Evolutionary conservation across 2,888 invertebrate species (phyloP), one percentile per base, ranked within the genome.

Genomic region (Operophtera brumata): DNA sequence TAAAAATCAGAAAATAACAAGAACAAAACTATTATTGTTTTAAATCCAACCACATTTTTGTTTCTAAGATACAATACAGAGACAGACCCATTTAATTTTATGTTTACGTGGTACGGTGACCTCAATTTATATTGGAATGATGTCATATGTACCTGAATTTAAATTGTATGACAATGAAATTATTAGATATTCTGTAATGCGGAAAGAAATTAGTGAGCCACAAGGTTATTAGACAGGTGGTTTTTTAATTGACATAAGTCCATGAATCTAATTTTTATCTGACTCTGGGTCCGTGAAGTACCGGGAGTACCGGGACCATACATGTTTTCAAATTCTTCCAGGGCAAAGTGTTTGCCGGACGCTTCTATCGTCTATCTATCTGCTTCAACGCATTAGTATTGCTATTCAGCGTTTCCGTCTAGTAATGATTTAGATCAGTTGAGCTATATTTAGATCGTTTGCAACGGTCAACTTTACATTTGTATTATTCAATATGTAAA

Each of bases 71-170:
- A 34, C 11, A 20, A 20, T 20, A 20, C 20, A 6, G 28, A 20
- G 2, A 20, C 20, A 6, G 28, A 5, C 8, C 2, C 7, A 30
- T 30, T 2, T 9, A 9, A 30, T 7, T 1, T 8, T 26, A 26
- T 7, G 8, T 7, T 37, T 26, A 0, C 28, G 35, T 28, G 14
- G 36, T 20, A 49, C 28, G 14, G 26, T 37, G 36, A 37, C 49
- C 49, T 49, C 28, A 43, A 43, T 49, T 11, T 7, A 43, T 7
- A 36, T 43, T 14, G 8, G 7, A 42, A 11, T 42, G 35, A 42
- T 49, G 28, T 49, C 49, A 48, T 35, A 48, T 35, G 35, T 25
- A 35, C 25, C 30, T 13, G n/a, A 30, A 32, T 36, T 25, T n/a
- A 20, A n/a, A n/a, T 20, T 20, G 20, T 14, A 28, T 39, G 28